phyloP scores from a whole-genome alignment of 2,797 vertebrate genomes.

The Amblyraja radiata region DNA sequence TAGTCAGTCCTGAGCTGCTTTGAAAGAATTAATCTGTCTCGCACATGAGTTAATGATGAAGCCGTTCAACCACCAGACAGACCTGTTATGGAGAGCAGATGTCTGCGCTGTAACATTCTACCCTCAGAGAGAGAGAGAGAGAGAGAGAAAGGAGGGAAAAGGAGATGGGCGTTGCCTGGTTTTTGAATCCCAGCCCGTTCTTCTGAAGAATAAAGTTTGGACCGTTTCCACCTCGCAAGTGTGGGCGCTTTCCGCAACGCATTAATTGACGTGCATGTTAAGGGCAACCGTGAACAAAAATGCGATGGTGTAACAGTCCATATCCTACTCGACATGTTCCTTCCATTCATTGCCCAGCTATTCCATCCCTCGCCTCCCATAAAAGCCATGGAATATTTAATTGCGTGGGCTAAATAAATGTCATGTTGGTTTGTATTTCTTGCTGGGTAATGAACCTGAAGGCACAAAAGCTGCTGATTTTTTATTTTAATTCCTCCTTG shows the following conservation, averaged over 20 bases:
- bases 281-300: background rate
- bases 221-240: background rate
- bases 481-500: background rate
- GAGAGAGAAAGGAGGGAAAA: background rate
- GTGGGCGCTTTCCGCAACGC: background rate
- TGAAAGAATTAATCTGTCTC: background rate
- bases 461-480: background rate
- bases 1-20: conserved; percentile 1
- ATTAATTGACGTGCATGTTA: background rate
- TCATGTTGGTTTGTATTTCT: background rate
- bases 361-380: background rate
- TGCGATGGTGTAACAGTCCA: background rate
- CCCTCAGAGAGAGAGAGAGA: no score
- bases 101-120: background rate
- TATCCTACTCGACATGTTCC: background rate
- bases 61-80: background rate
- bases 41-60: conserved; percentile 31
- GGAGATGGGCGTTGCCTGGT: background rate
- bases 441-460: background rate
- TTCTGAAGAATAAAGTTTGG: background rate
- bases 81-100: background rate
- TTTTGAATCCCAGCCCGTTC: background rate
- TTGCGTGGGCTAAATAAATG: background rate
- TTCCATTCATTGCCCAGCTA: background rate
- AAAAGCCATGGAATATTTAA: background rate